Percentiles rank a stretch among this genome's conserved stretches.
These are phyloP conservation scores for Xiphophorus maculatus DNA, from an alignment of 2,113 vertebrate species.

Conservation along the genomic window DNA sequence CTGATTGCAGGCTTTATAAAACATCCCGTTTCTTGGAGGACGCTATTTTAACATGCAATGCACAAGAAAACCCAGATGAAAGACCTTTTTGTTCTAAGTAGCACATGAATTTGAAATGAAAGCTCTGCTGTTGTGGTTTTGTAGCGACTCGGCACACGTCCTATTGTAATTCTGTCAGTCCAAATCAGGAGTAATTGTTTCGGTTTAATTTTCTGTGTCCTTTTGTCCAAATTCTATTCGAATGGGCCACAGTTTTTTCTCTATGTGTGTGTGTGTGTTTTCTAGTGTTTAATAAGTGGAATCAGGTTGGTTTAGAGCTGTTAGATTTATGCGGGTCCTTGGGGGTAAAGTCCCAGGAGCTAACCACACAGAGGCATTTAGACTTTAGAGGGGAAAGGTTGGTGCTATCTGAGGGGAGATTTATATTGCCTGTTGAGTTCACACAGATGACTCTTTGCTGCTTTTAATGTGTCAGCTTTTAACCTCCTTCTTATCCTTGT, in stretches of 20 bases:
- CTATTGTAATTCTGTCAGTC: constrained; percentile 55
- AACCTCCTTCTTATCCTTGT: neutral
- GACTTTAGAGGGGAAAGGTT: constrained; percentile 27
- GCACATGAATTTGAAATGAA: constrained; percentile 36
- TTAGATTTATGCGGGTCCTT: constrained; percentile 17
- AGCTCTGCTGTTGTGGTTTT: constrained; percentile 39
- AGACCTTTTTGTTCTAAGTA: constrained; percentile 56
- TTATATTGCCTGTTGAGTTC: neutral
- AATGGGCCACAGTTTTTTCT: constrained; percentile 34
- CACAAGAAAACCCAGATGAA: constrained; percentile 39
- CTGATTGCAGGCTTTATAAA: constrained; percentile 57
- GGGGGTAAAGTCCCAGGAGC: constrained; percentile 41
- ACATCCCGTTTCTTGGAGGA: constrained; percentile 41
- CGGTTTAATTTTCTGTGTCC: constrained; percentile 41
- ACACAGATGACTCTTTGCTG: neutral
- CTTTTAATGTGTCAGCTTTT: neutral
- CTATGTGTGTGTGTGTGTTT: neutral
- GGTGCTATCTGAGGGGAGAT: constrained; percentile 26
- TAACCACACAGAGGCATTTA: constrained; percentile 31
- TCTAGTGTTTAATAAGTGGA: constrained; percentile 27
- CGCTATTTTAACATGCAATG: constrained; percentile 43
- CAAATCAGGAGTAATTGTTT: constrained; percentile 37
- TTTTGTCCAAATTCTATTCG: constrained; percentile 38
- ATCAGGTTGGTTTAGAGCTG: constrained; percentile 43
- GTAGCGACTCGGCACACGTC: constrained; percentile 12